Conservation (phyloP, 2,113 vertebrate species). For the Struthio camelus region DNA sequence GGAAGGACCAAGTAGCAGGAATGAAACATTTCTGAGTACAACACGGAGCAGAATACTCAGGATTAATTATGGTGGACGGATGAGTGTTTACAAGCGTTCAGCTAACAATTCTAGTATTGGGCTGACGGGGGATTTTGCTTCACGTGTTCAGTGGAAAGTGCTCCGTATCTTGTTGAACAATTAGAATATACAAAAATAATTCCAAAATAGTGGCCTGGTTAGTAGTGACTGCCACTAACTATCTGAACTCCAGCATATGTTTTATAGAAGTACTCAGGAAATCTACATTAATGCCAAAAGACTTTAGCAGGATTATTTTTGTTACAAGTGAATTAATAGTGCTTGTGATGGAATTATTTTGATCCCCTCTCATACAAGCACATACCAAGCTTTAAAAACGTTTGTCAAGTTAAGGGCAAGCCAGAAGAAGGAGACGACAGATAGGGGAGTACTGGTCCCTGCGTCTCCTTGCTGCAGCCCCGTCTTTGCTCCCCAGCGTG, state of each 20-base stretch:
- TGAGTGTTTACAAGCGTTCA: neutral
- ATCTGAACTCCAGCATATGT: neutral
- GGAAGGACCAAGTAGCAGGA: neutral
- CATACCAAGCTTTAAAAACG: neutral
- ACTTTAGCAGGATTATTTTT: neutral
- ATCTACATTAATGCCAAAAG: neutral
- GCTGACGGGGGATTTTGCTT: neutral
- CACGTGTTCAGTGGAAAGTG: neutral
- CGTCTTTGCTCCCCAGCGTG: neutral
- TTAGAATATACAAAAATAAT: neutral
- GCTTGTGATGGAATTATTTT: neutral
- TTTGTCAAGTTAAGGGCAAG: neutral
- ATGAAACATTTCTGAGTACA: neutral
- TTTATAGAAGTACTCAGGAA: neutral
- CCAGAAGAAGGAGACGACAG: neutral
- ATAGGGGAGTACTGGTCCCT: neutral
- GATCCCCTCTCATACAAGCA: neutral
- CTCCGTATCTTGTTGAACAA: neutral
- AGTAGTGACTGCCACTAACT: neutral
- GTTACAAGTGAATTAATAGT: neutral
- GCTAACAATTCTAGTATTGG: neutral
- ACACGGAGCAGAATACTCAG: neutral
- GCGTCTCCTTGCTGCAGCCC: neutral
- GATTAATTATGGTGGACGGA: neutral
- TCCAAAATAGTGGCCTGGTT: neutral